Evolutionary conservation across 2,888 invertebrate genomes (phyloP).

Genomic region (Xylota segnis): DNA sequence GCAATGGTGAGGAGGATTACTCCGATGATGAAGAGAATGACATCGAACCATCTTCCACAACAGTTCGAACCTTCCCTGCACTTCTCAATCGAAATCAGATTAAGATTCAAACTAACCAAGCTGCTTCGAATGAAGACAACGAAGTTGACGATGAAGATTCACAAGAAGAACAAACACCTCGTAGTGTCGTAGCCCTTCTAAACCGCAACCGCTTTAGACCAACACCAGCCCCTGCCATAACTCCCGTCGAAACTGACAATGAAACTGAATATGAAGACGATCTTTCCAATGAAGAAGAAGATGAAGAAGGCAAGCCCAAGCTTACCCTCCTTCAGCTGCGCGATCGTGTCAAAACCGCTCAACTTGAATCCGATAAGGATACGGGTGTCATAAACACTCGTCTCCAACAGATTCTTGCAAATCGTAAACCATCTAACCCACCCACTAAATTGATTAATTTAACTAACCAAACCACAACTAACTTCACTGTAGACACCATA

Average conservation of each 20-base stretch:
- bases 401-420: constrained; percentile 79
- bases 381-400: constrained; percentile 78
- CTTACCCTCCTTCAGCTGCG: constrained; percentile 78
- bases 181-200: constrained; percentile 34
- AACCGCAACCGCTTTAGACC: constrained; percentile 45
- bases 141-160: not conserved
- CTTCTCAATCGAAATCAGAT: constrained; percentile 18
- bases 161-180: constrained; percentile 13
- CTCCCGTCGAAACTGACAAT: not conserved
- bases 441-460: constrained; percentile 28
- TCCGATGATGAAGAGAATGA: constrained; percentile 5
- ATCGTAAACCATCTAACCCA: constrained; percentile 59
- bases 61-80: not conserved
- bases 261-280: not conserved
- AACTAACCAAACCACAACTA: constrained; percentile 60
- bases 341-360: constrained; percentile 78
- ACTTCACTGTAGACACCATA: constrained; percentile 63
- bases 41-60: not conserved
- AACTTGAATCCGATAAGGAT: constrained; percentile 69
- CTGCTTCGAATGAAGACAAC: not conserved
- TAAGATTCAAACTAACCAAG: not conserved
- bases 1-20: not conserved
- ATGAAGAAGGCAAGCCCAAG: constrained; percentile 30
- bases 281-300: not conserved
- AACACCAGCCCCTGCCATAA: constrained; percentile 4